A percentile compares a stretch with the other conserved stretches of the same genome.
Evolutionary conservation across 2,797 vertebrate genomes (phyloP).

Genomic region (Bradypus variegatus): DNA sequence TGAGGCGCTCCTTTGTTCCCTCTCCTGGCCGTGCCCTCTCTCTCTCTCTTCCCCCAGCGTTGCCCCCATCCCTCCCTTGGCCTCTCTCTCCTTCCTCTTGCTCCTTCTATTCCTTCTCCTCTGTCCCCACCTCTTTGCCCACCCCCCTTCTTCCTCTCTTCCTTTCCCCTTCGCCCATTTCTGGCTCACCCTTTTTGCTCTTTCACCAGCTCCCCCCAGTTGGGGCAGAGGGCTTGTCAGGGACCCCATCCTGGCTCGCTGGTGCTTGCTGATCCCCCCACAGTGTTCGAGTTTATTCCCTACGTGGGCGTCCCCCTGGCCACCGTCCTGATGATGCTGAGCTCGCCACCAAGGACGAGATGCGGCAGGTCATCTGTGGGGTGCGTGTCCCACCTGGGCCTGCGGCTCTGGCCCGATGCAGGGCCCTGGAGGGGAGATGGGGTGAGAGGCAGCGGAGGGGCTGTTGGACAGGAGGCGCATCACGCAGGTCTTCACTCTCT

Average conservation of each 20-base stretch:
- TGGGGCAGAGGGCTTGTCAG: not conserved
- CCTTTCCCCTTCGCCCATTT: too few species aligned
- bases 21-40: not conserved
- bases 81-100: not conserved
- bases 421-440: accelerated
- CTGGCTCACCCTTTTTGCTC: not conserved
- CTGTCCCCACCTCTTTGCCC: not conserved
- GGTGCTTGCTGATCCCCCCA: not conserved
- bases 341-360: conserved; percentile 50
- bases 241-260: not conserved
- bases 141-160: not conserved
- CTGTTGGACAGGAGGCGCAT: not conserved
- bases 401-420: not conserved
- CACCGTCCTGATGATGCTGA: conserved; percentile 61
- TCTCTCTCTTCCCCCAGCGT: accelerated
- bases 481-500: not conserved
- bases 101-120: not conserved
- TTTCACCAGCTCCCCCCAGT: too few species aligned
- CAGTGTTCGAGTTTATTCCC: conserved; percentile 64
- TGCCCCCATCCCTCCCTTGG: not conserved
- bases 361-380: conserved; percentile 59
- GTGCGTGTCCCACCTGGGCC: not conserved
- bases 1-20: accelerated
- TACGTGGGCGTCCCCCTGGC: conserved; percentile 67
- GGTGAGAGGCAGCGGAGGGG: too few species aligned